Conservation (phyloP, 2,113 vertebrate genomes). For the Calidris pygmaea region DNA sequence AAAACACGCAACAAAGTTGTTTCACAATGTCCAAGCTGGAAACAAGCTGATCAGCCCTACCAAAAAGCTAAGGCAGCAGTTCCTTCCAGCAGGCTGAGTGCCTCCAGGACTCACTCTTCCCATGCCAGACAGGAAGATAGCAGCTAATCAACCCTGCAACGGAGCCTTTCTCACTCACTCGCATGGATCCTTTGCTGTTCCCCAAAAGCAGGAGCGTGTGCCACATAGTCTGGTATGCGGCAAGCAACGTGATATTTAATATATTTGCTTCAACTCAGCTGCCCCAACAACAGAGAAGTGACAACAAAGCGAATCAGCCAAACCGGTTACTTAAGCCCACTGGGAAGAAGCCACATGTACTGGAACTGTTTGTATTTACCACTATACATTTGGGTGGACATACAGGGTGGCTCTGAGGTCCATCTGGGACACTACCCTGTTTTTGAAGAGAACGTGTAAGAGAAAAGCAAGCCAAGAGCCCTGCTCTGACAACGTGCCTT, state of each 20-base stretch:
- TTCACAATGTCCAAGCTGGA: neutral
- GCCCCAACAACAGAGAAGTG: neutral
- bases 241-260: neutral
- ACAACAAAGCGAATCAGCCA: neutral
- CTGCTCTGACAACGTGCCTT: neutral
- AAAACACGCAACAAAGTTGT: neutral
- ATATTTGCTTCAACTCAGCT: neutral
- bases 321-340: neutral
- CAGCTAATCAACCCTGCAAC: neutral
- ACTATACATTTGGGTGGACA: neutral
- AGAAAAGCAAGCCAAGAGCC: neutral
- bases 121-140: neutral
- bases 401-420: neutral
- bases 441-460: neutral
- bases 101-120: neutral
- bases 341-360: neutral
- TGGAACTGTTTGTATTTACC: neutral
- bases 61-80: neutral
- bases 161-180: neutral
- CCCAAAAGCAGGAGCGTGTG: neutral
- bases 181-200: neutral
- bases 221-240: accelerated
- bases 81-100: neutral
- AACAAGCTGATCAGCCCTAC: neutral
- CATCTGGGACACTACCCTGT: neutral